Conservation (phyloP, 2,113 vertebrate species). For the Brachypteracias leptosomus region DNA sequence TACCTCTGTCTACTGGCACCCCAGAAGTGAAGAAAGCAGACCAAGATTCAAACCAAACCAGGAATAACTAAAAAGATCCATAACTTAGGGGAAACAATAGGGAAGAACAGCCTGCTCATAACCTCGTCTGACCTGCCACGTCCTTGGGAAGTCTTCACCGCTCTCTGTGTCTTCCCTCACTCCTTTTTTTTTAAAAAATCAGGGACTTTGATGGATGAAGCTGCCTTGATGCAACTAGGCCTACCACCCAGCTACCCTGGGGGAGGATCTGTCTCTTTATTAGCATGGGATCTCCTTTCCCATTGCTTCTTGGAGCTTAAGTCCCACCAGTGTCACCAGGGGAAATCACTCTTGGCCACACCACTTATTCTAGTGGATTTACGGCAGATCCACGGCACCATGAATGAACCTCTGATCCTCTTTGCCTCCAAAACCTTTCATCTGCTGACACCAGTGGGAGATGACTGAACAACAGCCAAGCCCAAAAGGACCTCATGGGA, state of each 20-base stretch:
- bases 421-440: neutral
- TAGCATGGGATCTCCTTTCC: neutral
- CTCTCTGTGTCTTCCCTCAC: neutral
- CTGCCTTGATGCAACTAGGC: neutral
- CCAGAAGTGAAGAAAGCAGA: constrained; percentile 34
- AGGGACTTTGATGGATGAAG: neutral
- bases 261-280: neutral
- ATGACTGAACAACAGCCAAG: neutral
- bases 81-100: neutral
- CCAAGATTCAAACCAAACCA: constrained; percentile 5
- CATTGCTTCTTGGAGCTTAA: neutral
- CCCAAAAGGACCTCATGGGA: neutral
- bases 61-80: neutral
- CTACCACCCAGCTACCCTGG: neutral
- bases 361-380: neutral
- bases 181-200: neutral
- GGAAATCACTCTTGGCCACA: neutral
- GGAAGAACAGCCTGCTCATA: constrained; percentile 17
- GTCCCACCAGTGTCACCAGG: neutral
- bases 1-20: neutral
- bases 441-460: neutral
- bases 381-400: neutral
- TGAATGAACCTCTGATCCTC: neutral
- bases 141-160: neutral
- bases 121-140: neutral